A percentile compares a stretch with the other conserved stretches of the same genome.
phyloP scores from a whole-genome alignment of 2,113 vertebrate species.

The Cyprinodon variegatus region DNA sequence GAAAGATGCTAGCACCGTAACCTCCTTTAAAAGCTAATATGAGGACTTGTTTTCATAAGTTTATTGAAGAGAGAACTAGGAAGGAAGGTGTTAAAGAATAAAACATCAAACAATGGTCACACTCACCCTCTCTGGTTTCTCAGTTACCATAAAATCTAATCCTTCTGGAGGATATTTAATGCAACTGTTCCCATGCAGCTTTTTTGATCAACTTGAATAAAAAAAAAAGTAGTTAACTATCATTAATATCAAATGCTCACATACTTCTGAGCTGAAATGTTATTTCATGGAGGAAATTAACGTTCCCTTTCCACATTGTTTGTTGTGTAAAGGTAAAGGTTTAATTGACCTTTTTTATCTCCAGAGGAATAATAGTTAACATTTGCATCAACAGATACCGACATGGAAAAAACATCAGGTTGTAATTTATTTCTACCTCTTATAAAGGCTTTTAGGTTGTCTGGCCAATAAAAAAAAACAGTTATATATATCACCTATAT shows the following conservation, averaged over 20 bases:
- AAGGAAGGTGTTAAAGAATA: not conserved
- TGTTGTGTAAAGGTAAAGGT: not conserved
- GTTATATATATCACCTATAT: not conserved
- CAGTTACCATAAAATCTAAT: not conserved
- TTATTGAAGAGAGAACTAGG: not conserved
- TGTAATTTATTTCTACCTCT: not conserved
- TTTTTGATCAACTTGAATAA: not conserved
- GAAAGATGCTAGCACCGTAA: not conserved
- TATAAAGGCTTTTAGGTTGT: not conserved
- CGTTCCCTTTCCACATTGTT: not conserved
- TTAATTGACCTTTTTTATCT: not conserved
- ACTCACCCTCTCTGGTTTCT: not conserved
- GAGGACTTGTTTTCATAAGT: slow-evolving; percentile 1
- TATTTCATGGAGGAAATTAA: not conserved
- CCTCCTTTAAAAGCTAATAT: not conserved
- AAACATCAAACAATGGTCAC: not conserved
- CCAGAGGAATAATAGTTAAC: not conserved
- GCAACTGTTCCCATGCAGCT: not conserved
- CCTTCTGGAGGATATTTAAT: not conserved
- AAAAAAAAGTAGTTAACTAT: not conserved
- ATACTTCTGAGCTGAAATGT: not conserved
- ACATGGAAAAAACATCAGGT: not conserved
- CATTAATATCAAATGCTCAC: not conserved
- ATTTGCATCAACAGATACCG: not conserved
- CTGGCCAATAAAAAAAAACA: not conserved